Evolutionary conservation across 2,113 vertebrate genomes (phyloP).

Genomic region (Leptobrachium ailaonicum): DNA sequence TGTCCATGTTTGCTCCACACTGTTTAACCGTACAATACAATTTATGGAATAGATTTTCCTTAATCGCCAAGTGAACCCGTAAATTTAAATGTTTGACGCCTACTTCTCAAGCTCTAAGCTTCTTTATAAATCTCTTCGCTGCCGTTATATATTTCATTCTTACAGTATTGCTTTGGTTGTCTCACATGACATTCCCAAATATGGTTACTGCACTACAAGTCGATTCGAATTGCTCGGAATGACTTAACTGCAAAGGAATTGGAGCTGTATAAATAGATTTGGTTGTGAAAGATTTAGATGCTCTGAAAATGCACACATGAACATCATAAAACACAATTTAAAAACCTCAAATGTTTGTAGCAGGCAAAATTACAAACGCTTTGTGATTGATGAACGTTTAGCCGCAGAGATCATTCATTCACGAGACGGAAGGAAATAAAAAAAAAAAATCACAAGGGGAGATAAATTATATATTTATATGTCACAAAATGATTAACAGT

Average conservation of each 20-base stretch:
- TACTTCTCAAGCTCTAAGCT: slow-evolving; percentile 70
- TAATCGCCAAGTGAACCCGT: background rate
- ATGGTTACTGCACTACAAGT: slow-evolving; percentile 88
- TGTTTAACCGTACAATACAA: background rate
- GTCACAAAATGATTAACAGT: background rate
- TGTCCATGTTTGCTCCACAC: no score
- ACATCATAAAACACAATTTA: slow-evolving; percentile 61
- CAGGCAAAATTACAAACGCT: slow-evolving; percentile 63
- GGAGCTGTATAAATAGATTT: slow-evolving; percentile 86
- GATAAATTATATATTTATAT: background rate
- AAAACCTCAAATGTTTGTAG: slow-evolving; percentile 56
- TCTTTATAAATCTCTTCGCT: slow-evolving; percentile 83
- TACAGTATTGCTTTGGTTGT: slow-evolving; percentile 83
- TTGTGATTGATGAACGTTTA: slow-evolving; percentile 63
- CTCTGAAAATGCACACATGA: slow-evolving; percentile 71
- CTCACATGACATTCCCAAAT: slow-evolving; percentile 99
- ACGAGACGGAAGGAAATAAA: slow-evolving; percentile 58
- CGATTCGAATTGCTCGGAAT: slow-evolving; percentile 89
- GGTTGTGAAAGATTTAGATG: slow-evolving; percentile 69
- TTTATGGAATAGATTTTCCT: background rate
- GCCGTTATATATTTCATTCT: slow-evolving; percentile 81
- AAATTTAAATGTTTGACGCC: background rate
- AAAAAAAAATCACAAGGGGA: background rate
- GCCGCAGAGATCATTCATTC: slow-evolving; percentile 68
- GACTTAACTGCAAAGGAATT: slow-evolving; percentile 97